These are phyloP conservation scores for Scolanthus callimorphus DNA, from an alignment of 92 coral and sea anemone species.

Conservation along the genomic window DNA sequence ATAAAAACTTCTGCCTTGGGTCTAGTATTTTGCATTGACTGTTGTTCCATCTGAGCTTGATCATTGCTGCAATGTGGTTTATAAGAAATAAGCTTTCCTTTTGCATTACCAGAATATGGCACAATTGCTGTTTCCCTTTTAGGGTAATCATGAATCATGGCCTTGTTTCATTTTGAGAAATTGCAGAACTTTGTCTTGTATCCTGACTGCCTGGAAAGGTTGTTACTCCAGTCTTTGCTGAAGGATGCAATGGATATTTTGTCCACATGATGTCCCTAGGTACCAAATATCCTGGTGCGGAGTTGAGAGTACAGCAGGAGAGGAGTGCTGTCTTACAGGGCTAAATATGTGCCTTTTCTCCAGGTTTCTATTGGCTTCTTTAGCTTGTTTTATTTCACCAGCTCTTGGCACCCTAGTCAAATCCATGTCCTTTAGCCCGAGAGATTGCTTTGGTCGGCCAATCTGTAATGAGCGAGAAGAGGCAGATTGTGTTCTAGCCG, in stretches of 20 bases:
- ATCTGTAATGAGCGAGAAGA: conserved; percentile 52
- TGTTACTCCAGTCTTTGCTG: too few species aligned
- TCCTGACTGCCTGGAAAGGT: too few species aligned
- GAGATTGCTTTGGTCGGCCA: conserved; percentile 55
- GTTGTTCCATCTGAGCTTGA: too few species aligned
- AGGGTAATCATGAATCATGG: background rate
- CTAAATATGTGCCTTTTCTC: conserved; percentile 23
- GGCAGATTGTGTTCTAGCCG: too few species aligned
- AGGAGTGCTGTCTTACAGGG: conserved; percentile 27
- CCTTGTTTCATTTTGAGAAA: background rate
- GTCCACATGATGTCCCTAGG: background rate
- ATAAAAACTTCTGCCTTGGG: too few species aligned
- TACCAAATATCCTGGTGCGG: background rate
- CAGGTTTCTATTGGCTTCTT: conserved; percentile 47
- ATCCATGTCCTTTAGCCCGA: conserved; percentile 74
- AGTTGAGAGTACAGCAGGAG: conserved; percentile 12
- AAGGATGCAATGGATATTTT: too few species aligned
- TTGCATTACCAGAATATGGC: background rate
- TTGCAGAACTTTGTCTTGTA: too few species aligned
- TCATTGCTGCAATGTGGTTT: too few species aligned
- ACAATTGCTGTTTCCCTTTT: background rate
- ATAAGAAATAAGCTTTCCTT: too few species aligned
- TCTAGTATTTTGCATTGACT: too few species aligned
- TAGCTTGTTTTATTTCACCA: conserved; percentile 53
- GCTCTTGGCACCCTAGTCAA: conserved; percentile 48